Evolutionary conservation across 2,113 vertebrate species (phyloP), one percentile per base, ranked within the genome.

Genomic region (Pangasianodon hypophthalmus): DNA sequence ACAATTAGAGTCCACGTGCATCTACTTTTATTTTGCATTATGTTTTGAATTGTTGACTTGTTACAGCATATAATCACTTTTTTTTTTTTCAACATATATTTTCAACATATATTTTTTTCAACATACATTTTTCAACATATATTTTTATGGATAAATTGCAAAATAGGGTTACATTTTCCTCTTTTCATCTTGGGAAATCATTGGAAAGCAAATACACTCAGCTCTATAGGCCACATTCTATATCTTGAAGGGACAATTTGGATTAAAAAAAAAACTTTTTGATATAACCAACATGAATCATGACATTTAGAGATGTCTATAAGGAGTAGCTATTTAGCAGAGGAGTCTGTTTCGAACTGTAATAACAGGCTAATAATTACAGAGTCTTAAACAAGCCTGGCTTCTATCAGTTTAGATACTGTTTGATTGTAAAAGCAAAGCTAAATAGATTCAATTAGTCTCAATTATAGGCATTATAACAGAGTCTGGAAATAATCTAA

Each of bases 401-500:
- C 56, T 86, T 89, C 46, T 64, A 89, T 89, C 84, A 86, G 21
- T 58, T n/a, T 86, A 79, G 44, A 89, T 89, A 85, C 19, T 79
- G 80, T 85, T 69, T 88, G 82, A 89, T 84, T 84, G 88, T 60
- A 77, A 84, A 58, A 89, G 69, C 56, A 77, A 85, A 77, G 88
- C 77, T 85, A 85, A 89, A 58, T 60, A 62, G 67, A 64, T 67
- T 41, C 21, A 67, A 85, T 85, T 85, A 85, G 41, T 62, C 44
- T 62, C 83, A 50, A 80, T 80, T 89, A 79, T 64, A 80, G 64
- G 48, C 58, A 80, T 67, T 89, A 80, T 19, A 88, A 50, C 46
- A 8, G 3, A 92, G 54, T 71, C 91, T 93, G 92, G 92, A 94
- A 93, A 93, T 91, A 62, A 52, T 88, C 89, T 80, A 88, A 50